phyloP scores from a whole-genome alignment of 2,113 vertebrate species.

The Macaca mulatta region DNA sequence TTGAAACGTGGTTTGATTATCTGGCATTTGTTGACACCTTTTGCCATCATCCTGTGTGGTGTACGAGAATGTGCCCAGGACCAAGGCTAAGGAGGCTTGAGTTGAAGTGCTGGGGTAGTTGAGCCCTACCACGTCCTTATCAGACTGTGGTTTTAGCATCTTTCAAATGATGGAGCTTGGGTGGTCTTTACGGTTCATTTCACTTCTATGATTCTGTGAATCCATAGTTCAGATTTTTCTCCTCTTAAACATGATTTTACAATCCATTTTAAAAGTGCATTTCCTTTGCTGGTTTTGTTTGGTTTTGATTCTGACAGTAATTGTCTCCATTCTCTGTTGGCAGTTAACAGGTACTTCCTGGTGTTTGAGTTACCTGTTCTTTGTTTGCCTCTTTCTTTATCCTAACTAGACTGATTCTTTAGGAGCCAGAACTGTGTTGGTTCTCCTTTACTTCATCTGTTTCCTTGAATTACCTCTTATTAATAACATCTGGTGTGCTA shows the following conservation, averaged over 20 bases:
- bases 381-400: neutral
- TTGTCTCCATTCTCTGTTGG: neutral
- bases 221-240: neutral
- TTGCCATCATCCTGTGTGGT: neutral
- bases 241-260: conserved; percentile 26
- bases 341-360: neutral
- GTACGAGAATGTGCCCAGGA: neutral
- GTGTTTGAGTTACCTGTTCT: neutral
- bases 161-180: neutral
- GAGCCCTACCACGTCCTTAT: neutral
- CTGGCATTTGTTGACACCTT: neutral
- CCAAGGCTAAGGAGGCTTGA: neutral
- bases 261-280: conserved; percentile 44
- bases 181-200: neutral
- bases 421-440: neutral
- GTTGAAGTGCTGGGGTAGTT: neutral
- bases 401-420: neutral
- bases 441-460: neutral
- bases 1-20: neutral
- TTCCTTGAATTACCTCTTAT: neutral
- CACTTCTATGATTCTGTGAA: neutral
- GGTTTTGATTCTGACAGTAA: neutral
- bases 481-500: neutral
- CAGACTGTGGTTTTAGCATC: neutral
- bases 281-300: neutral